Base-by-base conservation (phyloP, 1,140 invertebrate genomes). In the Dolichoris vasculosae region DNA sequence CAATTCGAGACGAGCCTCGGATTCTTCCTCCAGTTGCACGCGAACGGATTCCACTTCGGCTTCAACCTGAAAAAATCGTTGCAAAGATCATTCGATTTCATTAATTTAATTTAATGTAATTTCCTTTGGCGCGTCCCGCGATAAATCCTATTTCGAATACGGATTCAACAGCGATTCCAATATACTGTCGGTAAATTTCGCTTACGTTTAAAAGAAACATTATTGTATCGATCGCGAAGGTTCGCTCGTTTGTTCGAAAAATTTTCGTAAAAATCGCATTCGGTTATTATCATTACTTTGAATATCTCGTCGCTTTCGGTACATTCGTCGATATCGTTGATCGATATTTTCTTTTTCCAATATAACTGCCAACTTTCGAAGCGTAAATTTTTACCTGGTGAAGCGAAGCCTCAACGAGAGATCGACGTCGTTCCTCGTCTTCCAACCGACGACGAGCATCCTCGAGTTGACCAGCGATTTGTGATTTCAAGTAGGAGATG, bases 1-100 rank as follows among this genome's bases (percentile, higher is more conserved):
- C 87, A 99, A 95, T 93, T 99, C 98, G 91, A 99, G 94, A 90
- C 98, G 97, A 87, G 97, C 97, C 92, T 99, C 98, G 76, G 97
- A 97, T 94, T 99, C 98, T 94, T 99, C 98, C 93, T 99, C 98
- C 88, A 99, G 94, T 94, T 99, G 98, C 79, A 97, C 96, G 89
- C 98, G 97, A 82, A 98, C 95, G 38, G 97, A 98, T 92, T 99
- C 98, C 91, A 99, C 94, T 93, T 99, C 98, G 89, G 97, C 95
- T 93, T 99, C 98, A 89, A 99, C 95, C 93, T 97, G 93, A 17
- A 69, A 84, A 78, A 38, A 23, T 0, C 48, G 7, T 11, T 8
- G 2, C 20, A 51, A 15, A 17, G 43, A 80, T 15, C 15, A 46
- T 75, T 46, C 20, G 2, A 75, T 23, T n/a, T 75, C 17, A 40